Percentiles rank a stretch among this genome's conserved stretches.
Conservation (phyloP, 2,888 invertebrate species). For the Liodrosophila aerea region DNA sequence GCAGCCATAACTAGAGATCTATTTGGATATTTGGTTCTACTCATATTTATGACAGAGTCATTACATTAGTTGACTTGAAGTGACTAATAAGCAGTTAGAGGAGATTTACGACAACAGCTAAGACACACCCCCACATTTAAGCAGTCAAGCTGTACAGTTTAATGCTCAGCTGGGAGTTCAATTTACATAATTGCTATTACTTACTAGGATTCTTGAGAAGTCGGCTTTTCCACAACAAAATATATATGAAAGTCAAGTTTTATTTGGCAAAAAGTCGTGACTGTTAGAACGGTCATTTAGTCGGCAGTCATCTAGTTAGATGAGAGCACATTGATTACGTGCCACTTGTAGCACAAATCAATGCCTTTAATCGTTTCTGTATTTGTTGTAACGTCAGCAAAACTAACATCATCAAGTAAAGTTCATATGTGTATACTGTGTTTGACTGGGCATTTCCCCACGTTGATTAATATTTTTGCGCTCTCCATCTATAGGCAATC, state of each 20-base stretch:
- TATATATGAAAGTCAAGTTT: constrained; percentile 6
- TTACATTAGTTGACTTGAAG: no score
- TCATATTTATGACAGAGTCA: no score
- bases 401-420: no score
- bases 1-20: no score
- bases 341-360: constrained; percentile 10
- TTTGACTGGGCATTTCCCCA: constrained; percentile 61
- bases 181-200: constrained; percentile 31
- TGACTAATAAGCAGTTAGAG: background rate
- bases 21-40: no score
- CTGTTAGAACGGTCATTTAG: constrained; percentile 25
- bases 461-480: constrained; percentile 49
- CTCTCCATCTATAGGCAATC: background rate
- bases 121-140: constrained; percentile 10
- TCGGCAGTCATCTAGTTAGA: constrained; percentile 7
- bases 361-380: constrained; percentile 5
- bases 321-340: constrained; percentile 37
- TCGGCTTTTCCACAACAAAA: constrained; percentile 20
- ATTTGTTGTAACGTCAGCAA: constrained; percentile 31
- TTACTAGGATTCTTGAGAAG: constrained; percentile 46
- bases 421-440: constrained; percentile 4
- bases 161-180: no score
- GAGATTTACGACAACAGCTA: constrained; percentile 10
- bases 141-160: no score
- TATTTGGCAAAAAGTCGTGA: constrained; percentile 43